These are phyloP conservation scores for Goniozus legneri DNA, from an alignment of 1,140 invertebrate species.

Conservation along the genomic window DNA sequence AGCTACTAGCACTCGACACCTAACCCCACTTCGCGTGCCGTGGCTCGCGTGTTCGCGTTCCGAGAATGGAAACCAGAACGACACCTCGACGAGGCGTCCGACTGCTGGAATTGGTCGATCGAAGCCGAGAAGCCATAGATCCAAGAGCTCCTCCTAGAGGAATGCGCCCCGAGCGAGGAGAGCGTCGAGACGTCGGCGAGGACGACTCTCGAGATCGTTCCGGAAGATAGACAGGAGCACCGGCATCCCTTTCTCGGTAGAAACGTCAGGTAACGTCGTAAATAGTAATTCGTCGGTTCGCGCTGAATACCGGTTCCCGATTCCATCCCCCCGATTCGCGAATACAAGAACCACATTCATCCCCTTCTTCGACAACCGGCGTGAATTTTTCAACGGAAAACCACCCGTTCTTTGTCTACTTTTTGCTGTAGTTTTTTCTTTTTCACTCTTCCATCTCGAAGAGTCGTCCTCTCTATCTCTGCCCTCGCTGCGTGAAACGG, in stretches of 20 bases:
- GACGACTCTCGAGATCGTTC: too few species aligned
- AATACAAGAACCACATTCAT: not conserved
- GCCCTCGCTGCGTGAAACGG: not conserved
- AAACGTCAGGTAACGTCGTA: slow-evolving; percentile 27
- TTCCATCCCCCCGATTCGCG: not conserved
- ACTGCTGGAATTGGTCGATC: too few species aligned
- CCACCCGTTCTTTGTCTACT: slow-evolving; percentile 5
- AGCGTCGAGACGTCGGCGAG: too few species aligned
- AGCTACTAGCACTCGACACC: slow-evolving; percentile 37
- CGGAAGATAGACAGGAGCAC: slow-evolving; percentile 6
- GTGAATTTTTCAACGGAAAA: slow-evolving; percentile 15
- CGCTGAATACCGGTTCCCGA: not conserved
- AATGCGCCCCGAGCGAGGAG: too few species aligned
- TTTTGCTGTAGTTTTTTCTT: slow-evolving; percentile 3
- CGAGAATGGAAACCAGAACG: not conserved
- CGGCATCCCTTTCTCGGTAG: too few species aligned
- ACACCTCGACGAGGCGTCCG: too few species aligned
- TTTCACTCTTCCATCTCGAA: slow-evolving; percentile 1
- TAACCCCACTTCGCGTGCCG: slow-evolving; percentile 6
- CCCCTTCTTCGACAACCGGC: slow-evolving; percentile 8
- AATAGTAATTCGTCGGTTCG: slow-evolving; percentile 21
- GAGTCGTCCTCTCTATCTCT: slow-evolving; percentile 4
- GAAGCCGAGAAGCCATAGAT: slow-evolving; percentile 10
- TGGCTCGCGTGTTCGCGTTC: not conserved
- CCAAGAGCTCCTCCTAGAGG: slow-evolving; percentile 7